Evolutionary conservation across 2,113 vertebrate genomes (phyloP).

Genomic region (Carassius gibelio): DNA sequence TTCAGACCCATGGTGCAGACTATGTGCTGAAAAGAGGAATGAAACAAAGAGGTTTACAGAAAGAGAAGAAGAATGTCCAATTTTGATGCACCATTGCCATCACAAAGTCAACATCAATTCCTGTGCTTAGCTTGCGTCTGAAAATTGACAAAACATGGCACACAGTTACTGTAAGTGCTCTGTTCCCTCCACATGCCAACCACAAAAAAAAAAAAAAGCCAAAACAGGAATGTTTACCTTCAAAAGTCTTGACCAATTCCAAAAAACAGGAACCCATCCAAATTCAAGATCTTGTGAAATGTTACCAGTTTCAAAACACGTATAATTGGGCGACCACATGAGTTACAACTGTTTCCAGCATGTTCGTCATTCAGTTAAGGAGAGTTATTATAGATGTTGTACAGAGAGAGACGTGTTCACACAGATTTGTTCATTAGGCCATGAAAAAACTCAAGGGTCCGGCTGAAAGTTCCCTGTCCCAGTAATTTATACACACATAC

Average conservation of each 20-base stretch:
- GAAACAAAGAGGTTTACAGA: background rate
- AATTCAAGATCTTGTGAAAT: slow-evolving; percentile 37
- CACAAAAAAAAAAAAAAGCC: background rate
- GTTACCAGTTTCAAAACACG: slow-evolving; percentile 22
- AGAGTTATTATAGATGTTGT: background rate
- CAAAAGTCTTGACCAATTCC: background rate
- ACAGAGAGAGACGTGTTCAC: background rate
- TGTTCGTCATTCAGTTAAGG: background rate
- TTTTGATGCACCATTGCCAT: background rate
- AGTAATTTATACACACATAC: background rate
- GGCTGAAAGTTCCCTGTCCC: slow-evolving; percentile 3
- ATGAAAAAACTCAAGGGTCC: too few species aligned
- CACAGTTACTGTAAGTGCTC: background rate
- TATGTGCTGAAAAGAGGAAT: slow-evolving; percentile 78
- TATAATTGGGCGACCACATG: background rate
- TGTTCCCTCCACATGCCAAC: background rate
- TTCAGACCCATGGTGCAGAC: slow-evolving; percentile 92
- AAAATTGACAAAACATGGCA: background rate
- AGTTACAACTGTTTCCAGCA: slow-evolving; percentile 20
- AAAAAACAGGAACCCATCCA: slow-evolving; percentile 3
- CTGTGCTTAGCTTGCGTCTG: background rate
- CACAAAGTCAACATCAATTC: background rate
- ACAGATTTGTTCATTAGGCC: too few species aligned
- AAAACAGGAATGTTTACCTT: slow-evolving; percentile 3
- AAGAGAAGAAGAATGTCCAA: background rate